Conservation (phyloP, 2,888 invertebrate genomes). For the Trichacis sp. region DNA sequence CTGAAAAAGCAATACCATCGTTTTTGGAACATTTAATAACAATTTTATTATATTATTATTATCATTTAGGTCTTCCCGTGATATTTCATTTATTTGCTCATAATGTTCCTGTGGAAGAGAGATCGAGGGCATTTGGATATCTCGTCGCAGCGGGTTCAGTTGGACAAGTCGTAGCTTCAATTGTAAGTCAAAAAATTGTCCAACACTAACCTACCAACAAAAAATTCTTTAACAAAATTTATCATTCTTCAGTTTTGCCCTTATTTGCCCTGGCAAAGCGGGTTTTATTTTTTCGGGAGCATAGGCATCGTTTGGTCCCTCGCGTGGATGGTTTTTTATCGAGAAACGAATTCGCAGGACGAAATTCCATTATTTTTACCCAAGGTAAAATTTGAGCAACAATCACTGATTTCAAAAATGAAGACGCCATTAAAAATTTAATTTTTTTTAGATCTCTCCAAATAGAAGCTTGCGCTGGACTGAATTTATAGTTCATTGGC, state of each 20-base stretch:
- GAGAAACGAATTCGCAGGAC: conserved; percentile 72
- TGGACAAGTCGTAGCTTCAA: conserved; percentile 80
- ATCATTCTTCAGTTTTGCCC: conserved; percentile 75
- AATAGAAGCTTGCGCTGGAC: conserved; percentile 74
- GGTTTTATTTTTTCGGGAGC: conserved; percentile 78
- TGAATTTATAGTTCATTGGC: conserved; percentile 77
- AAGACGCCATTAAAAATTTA: no score
- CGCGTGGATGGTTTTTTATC: conserved; percentile 76
- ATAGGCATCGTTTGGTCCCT: conserved; percentile 78
- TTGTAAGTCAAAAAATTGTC: conserved; percentile 70
- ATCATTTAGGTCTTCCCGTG: conserved; percentile 75
- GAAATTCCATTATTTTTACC: conserved; percentile 73
- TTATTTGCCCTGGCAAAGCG: conserved; percentile 76
- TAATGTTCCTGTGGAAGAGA: conserved; percentile 78
- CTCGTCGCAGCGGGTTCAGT: conserved; percentile 80
- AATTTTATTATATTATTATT: no score
- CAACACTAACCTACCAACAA: no score
- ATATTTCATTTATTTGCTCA: conserved; percentile 82
- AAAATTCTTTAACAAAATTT: no score
- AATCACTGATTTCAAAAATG: no score
- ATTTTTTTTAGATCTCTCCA: conserved; percentile 67
- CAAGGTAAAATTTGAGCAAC: no score
- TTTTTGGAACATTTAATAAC: no score
- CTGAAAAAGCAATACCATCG: no score
- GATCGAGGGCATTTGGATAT: conserved; percentile 81